Percentiles rank a stretch among this genome's conserved stretches.
These are phyloP conservation scores for Enteromius unitaeniatus DNA, from an alignment of 2,797 vertebrate species.

Conservation along the genomic window DNA sequence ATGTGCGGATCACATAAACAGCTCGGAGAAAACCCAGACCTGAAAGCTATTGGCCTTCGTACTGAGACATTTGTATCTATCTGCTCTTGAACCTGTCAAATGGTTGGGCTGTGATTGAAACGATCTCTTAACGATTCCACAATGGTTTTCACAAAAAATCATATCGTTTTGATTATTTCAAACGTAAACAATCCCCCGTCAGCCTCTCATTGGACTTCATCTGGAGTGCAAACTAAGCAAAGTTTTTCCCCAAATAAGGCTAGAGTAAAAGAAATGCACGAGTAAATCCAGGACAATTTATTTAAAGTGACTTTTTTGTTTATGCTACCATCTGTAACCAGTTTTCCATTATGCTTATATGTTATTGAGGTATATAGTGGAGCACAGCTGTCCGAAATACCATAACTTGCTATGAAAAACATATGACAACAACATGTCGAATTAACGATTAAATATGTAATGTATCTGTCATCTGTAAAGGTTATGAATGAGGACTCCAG, in stretches of 20 bases:
- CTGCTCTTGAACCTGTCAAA: conserved; percentile 73
- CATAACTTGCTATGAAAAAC: conserved; percentile 41
- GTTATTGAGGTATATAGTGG: conserved; percentile 49
- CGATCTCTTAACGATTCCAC: conserved; percentile 61
- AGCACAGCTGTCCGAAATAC: conserved; percentile 64
- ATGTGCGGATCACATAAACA: conserved; percentile 85
- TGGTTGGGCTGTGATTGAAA: conserved; percentile 69
- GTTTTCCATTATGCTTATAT: conserved; percentile 59
- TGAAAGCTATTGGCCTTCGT: conserved; percentile 75
- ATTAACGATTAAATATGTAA: conserved; percentile 29
- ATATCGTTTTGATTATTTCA: conserved; percentile 73
- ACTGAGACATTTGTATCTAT: conserved; percentile 78
- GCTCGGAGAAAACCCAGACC: conserved; percentile 72
- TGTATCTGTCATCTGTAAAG: conserved; percentile 20
- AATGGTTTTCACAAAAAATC: conserved; percentile 69
- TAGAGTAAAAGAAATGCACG: conserved; percentile 73
- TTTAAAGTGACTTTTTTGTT: conserved; percentile 72
- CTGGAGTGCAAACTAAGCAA: conserved; percentile 64
- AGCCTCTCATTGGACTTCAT: conserved; percentile 57
- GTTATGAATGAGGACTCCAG: conserved; percentile 6
- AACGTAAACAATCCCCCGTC: conserved; percentile 73
- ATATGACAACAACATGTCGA: conserved; percentile 49
- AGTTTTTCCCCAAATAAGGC: conserved; percentile 78
- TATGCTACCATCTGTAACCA: conserved; percentile 71
- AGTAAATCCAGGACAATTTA: conserved; percentile 74